These are phyloP conservation scores for Lymantria monacha DNA, from an alignment of 2,888 invertebrate species.

Conservation along the genomic window DNA sequence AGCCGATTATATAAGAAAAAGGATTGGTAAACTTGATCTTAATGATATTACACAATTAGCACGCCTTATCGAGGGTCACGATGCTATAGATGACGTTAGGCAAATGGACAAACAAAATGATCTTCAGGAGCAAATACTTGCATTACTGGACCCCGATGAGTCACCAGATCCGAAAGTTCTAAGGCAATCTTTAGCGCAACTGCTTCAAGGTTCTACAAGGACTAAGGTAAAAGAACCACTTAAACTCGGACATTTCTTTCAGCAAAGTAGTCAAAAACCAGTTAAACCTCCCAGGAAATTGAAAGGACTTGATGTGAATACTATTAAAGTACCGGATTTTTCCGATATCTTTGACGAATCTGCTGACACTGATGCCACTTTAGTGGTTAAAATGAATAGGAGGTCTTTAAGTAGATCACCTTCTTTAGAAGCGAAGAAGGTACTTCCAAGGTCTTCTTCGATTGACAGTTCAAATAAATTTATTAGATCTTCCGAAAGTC, in stretches of 20 bases:
- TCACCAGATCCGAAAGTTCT: constrained; percentile 56
- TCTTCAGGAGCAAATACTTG: constrained; percentile 67
- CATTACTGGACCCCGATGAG: constrained; percentile 63
- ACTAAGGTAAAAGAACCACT: constrained; percentile 41
- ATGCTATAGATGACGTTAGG: constrained; percentile 35
- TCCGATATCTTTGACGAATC: constrained; percentile 48
- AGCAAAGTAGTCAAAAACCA: constrained; percentile 41
- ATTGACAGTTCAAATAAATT: constrained; percentile 32
- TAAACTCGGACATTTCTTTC: constrained; percentile 52
- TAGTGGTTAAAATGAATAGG: constrained; percentile 35
- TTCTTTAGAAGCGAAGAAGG: constrained; percentile 28
- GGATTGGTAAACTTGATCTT: constrained; percentile 67
- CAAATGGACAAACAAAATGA: constrained; percentile 54
- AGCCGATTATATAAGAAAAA: constrained; percentile 63
- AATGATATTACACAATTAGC: constrained; percentile 67
- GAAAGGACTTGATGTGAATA: constrained; percentile 56
- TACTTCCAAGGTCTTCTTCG: constrained; percentile 31
- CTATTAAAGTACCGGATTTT: constrained; percentile 48
- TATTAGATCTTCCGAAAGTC: constrained; percentile 35
- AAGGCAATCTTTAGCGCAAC: constrained; percentile 53
- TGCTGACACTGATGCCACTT: constrained; percentile 56
- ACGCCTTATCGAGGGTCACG: constrained; percentile 67
- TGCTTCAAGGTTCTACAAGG: constrained; percentile 55
- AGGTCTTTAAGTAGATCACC: constrained; percentile 30
- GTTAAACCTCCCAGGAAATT: constrained; percentile 52